phyloP scores from a whole-genome alignment of 2,888 invertebrate genomes.

The Carpatolechia fugitivella region DNA sequence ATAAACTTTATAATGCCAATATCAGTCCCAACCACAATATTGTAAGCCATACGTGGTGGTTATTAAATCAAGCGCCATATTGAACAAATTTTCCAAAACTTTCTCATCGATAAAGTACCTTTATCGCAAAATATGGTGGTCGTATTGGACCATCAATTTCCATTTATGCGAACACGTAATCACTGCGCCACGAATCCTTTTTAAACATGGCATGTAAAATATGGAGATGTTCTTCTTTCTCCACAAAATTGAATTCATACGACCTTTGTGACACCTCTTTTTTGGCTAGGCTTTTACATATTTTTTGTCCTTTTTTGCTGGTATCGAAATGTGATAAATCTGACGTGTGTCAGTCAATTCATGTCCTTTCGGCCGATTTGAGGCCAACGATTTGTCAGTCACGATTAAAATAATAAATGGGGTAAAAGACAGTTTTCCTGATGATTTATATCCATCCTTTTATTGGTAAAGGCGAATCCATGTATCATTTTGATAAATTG shows the following conservation, averaged over 20 bases:
- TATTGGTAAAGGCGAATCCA: neutral
- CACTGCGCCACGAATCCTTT: slow-evolving; percentile 3
- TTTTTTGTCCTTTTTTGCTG: slow-evolving; percentile 8
- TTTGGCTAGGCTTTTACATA: slow-evolving; percentile 24
- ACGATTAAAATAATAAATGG: slow-evolving; percentile 35
- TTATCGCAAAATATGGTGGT: slow-evolving; percentile 29
- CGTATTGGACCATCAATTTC: slow-evolving; percentile 20
- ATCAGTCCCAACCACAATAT: slow-evolving; percentile 3
- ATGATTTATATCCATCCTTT: neutral
- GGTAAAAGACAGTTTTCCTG: neutral
- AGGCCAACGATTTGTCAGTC: slow-evolving; percentile 41
- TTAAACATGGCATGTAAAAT: neutral
- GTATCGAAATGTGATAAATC: slow-evolving; percentile 37
- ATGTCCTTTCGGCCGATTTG: slow-evolving; percentile 36
- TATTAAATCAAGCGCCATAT: slow-evolving; percentile 50
- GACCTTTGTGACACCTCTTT: slow-evolving; percentile 16
- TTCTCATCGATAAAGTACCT: slow-evolving; percentile 36
- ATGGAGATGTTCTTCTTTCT: neutral
- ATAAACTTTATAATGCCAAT: slow-evolving; percentile 5
- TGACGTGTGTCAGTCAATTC: slow-evolving; percentile 41
- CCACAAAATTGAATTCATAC: slow-evolving; percentile 1
- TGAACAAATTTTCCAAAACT: slow-evolving; percentile 40
- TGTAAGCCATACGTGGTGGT: slow-evolving; percentile 33
- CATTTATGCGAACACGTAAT: slow-evolving; percentile 6
- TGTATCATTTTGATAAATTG: too few relatives aligned